phyloP scores from a whole-genome alignment of 2,888 invertebrate genomes.

The Nephrocerus scutellatus region DNA sequence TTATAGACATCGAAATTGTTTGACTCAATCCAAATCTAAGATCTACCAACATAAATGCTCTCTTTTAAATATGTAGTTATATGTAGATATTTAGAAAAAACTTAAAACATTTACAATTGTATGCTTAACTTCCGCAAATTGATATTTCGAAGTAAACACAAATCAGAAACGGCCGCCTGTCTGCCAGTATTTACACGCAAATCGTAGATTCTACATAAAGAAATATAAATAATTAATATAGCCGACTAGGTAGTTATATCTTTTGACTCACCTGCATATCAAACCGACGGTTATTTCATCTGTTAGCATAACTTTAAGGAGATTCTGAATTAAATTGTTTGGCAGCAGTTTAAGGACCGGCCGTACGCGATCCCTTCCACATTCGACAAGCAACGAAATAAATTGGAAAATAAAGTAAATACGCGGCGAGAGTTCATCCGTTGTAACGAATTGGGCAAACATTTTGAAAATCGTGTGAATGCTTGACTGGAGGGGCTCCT shows the following conservation, averaged over 20 bases:
- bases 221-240: conserved; percentile 2
- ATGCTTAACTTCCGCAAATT: conserved; percentile 50
- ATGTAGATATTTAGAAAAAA: conserved; percentile 7
- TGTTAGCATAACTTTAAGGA: conserved; percentile 58
- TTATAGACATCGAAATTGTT: no score
- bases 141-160: conserved; percentile 80
- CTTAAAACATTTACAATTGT: conserved; percentile 32
- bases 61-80: conserved; percentile 10
- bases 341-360: conserved; percentile 70
- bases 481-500: conserved; percentile 59
- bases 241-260: not conserved
- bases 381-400: conserved; percentile 65
- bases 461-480: conserved; percentile 64
- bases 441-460: conserved; percentile 58
- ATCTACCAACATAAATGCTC: no score
- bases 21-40: no score
- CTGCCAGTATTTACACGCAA: conserved; percentile 67
- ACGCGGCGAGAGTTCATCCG: conserved; percentile 72
- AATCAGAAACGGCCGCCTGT: conserved; percentile 77
- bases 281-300: conserved; percentile 45
- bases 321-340: conserved; percentile 65
- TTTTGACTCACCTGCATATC: conserved; percentile 33
- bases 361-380: conserved; percentile 65
- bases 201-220: conserved; percentile 55
- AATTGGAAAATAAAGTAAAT: conserved; percentile 77